phyloP scores from a whole-genome alignment of 2,113 vertebrate species.

The Alexandromys fortis region DNA sequence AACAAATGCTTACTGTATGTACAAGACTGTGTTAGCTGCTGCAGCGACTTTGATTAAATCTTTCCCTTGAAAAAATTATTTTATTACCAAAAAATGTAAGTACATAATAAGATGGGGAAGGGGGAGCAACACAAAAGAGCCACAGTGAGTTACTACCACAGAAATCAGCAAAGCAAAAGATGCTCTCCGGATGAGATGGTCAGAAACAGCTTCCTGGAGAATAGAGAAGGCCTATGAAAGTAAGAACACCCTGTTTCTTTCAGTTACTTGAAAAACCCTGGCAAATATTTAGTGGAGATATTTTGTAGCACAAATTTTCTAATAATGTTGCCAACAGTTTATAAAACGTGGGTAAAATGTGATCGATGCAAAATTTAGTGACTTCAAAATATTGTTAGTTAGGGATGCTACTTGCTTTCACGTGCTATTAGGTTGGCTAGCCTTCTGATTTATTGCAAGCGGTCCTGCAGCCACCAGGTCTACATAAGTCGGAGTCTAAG shows the following conservation, averaged over 20 bases:
- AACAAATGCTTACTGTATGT: slow-evolving; percentile 24
- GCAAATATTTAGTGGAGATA: not conserved
- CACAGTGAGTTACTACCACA: not conserved
- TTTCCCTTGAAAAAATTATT: not conserved
- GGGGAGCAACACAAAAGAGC: slow-evolving; percentile 5
- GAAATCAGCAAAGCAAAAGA: not conserved
- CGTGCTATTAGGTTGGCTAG: slow-evolving; percentile 20
- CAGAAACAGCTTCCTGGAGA: not conserved
- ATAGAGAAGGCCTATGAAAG: not conserved
- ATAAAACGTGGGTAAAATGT: slow-evolving; percentile 1
- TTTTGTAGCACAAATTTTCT: not conserved
- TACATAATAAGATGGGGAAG: not conserved
- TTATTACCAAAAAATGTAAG: slow-evolving; percentile 27
- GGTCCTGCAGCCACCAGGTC: slow-evolving; percentile 31
- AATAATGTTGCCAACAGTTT: not conserved
- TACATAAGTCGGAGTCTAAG: slow-evolving; percentile 48
- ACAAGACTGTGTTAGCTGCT: not conserved
- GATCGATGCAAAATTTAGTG: slow-evolving; percentile 41
- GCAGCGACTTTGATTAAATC: slow-evolving; percentile 16
- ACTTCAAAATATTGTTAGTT: slow-evolving; percentile 48
- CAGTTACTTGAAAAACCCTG: slow-evolving; percentile 13
- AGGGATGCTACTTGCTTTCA: slow-evolving; percentile 18
- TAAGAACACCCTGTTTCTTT: not conserved
- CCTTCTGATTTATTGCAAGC: slow-evolving; percentile 19
- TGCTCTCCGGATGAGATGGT: not conserved